Percentiles rank a stretch among this genome's conserved stretches.
phyloP scores from a whole-genome alignment of 2,888 invertebrate genomes.

The Scaptomyza tumidula region DNA sequence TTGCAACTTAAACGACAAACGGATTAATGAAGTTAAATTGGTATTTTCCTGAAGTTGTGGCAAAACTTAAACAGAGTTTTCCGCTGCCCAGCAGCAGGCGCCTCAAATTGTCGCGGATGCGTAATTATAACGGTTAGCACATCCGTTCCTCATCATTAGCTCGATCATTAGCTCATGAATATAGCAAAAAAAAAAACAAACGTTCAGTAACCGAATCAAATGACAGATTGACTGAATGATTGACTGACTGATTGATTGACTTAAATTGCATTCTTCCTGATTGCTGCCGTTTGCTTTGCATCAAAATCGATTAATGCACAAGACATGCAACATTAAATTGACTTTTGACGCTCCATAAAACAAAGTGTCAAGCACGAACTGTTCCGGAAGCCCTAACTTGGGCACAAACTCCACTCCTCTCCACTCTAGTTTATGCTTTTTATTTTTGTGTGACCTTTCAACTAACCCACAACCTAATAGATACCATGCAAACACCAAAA shows the following conservation, averaged over 20 bases:
- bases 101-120: conserved; percentile 52
- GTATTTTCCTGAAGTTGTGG: conserved; percentile 61
- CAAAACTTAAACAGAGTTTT: conserved; percentile 25
- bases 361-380: conserved; percentile 31
- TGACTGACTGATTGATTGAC: conserved; percentile 53
- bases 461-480: conserved; percentile 30
- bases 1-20: conserved; percentile 54
- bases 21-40: conserved; percentile 70
- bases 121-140: conserved; percentile 63
- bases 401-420: neutral
- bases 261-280: conserved; percentile 75
- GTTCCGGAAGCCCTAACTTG: conserved; percentile 15
- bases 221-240: conserved; percentile 31
- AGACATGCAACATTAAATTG: conserved; percentile 70
- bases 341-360: conserved; percentile 57
- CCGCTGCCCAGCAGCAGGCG: conserved; percentile 28
- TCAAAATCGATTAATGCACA: conserved; percentile 68
- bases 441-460: conserved; percentile 40
- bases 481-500: conserved; percentile 25
- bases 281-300: conserved; percentile 42
- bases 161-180: conserved; percentile 48
- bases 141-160: conserved; percentile 67
- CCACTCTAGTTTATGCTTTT: neutral
- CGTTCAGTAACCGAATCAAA: conserved; percentile 46
- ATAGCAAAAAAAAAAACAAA: conserved; percentile 25